Percentiles rank a stretch among this genome's conserved stretches.
These are phyloP conservation scores for Coturnix japonica DNA, from an alignment of 2,113 vertebrate genomes.

Conservation along the genomic window DNA sequence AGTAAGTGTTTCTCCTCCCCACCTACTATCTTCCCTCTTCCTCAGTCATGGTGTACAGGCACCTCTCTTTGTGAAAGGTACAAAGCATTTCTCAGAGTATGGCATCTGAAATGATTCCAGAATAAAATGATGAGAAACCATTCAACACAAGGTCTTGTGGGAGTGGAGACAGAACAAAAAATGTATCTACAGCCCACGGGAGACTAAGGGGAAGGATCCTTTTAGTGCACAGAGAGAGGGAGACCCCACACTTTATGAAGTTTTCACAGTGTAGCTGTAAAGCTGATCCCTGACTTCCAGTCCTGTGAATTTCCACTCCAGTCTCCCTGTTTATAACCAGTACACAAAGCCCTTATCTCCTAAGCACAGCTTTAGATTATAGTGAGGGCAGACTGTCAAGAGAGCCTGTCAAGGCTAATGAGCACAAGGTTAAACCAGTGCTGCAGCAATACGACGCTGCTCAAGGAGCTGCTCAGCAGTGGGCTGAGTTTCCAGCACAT, in stretches of 20 bases:
- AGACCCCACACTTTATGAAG: not conserved
- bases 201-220: not conserved
- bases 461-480: not conserved
- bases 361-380: slow-evolving; percentile 53
- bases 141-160: slow-evolving; percentile 18
- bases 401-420: slow-evolving; percentile 47
- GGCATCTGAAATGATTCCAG: slow-evolving; percentile 10
- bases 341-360: slow-evolving; percentile 59
- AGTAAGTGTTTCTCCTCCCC: not conserved
- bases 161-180: slow-evolving; percentile 21
- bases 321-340: slow-evolving; percentile 48
- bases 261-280: not conserved
- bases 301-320: slow-evolving; percentile 44
- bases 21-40: not conserved
- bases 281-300: slow-evolving; percentile 31
- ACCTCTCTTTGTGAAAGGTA: slow-evolving; percentile 6
- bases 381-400: slow-evolving; percentile 38
- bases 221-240: not conserved
- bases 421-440: slow-evolving; percentile 13
- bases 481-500: not conserved
- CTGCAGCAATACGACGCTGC: not conserved
- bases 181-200: not conserved
- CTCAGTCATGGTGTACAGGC: not conserved
- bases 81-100: not conserved
- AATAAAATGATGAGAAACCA: slow-evolving; percentile 38